These are phyloP conservation scores for Melanophora roralis DNA, from an alignment of 2,888 invertebrate genomes.

Conservation along the genomic window DNA sequence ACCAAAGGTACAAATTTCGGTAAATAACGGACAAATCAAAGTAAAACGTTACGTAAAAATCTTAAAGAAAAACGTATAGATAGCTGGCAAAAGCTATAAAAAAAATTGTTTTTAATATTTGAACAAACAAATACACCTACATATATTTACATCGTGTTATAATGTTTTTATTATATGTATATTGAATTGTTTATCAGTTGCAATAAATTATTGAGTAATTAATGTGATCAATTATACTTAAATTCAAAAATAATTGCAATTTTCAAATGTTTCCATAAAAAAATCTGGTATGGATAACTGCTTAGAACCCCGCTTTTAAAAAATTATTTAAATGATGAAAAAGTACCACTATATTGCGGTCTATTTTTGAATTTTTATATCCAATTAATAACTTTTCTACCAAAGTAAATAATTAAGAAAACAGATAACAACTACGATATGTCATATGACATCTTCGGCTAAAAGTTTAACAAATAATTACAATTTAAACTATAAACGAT, in stretches of 20 bases:
- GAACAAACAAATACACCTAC: conserved; percentile 14
- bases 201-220: conserved; percentile 56
- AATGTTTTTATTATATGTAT: not conserved
- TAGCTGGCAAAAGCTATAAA: conserved; percentile 23
- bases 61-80: conserved; percentile 41
- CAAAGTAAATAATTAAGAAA: too few relatives aligned
- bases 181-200: conserved; percentile 54
- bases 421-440: too few relatives aligned
- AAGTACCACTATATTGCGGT: too few relatives aligned
- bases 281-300: not conserved
- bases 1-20: conserved; percentile 46
- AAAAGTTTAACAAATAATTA: too few relatives aligned
- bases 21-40: conserved; percentile 33
- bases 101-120: not conserved
- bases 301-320: not conserved
- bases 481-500: too few relatives aligned
- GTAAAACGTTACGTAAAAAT: conserved; percentile 4
- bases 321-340: too few relatives aligned
- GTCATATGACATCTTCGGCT: too few relatives aligned
- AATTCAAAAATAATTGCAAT: conserved; percentile 25
- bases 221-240: conserved; percentile 51
- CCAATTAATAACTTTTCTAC: too few relatives aligned
- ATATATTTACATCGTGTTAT: conserved; percentile 15
- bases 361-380: too few relatives aligned
- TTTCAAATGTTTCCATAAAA: not conserved